Evolutionary conservation across 2,888 invertebrate species (phyloP).

Genomic region (Norana najaformis): DNA sequence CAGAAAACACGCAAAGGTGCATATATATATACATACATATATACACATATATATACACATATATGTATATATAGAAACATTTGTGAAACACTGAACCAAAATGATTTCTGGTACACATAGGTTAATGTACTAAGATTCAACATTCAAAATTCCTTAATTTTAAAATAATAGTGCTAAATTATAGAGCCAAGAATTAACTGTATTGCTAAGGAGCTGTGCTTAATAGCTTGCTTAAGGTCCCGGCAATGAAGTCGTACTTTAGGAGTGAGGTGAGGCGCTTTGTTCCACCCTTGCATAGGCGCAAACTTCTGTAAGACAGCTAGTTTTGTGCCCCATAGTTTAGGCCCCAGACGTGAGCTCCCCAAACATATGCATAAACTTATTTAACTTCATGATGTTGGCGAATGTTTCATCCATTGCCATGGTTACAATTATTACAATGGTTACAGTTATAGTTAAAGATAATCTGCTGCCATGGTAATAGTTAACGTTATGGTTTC

Average conservation of each 20-base stretch:
- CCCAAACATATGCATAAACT: not conserved
- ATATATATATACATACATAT: too few species aligned
- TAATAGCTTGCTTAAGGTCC: not conserved
- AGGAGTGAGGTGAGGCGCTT: not conserved
- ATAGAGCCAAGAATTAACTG: not conserved
- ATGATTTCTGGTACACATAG: not conserved
- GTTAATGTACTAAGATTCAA: not conserved
- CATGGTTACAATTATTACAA: not conserved
- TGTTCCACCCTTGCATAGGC: not conserved
- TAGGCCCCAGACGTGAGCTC: too few species aligned
- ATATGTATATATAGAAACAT: too few species aligned
- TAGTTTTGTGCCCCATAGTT: too few species aligned
- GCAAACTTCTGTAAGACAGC: not conserved
- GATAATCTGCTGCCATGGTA: not conserved
- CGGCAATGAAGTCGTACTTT: not conserved
- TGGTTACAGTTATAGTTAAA: too few species aligned
- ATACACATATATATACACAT: too few species aligned
- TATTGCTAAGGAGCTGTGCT: not conserved
- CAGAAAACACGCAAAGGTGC: not conserved
- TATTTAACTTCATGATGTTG: not conserved
- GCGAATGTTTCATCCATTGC: not conserved
- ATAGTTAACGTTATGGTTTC: too few species aligned
- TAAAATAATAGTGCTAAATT: not conserved
- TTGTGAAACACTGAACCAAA: not conserved
- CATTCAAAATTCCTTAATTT: not conserved